phyloP scores from a whole-genome alignment of 1,140 invertebrate genomes.

The Philaenus spumarius region DNA sequence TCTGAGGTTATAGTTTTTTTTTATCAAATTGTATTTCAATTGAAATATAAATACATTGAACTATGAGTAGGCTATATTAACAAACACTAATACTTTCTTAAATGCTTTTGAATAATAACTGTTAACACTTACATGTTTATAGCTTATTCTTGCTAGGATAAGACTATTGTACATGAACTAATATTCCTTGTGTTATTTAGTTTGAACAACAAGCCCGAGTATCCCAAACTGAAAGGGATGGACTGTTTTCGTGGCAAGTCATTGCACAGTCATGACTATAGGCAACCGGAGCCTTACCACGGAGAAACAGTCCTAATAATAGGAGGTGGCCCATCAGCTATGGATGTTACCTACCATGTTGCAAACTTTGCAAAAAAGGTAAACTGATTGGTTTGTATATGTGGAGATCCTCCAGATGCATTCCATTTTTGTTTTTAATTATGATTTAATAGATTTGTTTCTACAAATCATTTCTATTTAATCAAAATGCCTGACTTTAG shows the following conservation, averaged over 20 bases:
- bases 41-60: too few relatives aligned
- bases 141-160: not conserved
- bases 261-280: conserved; percentile 83
- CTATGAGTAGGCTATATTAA: too few relatives aligned
- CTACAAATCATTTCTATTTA: not conserved
- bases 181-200: conserved; percentile 37
- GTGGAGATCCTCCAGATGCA: not conserved
- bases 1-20: too few relatives aligned
- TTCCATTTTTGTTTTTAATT: not conserved
- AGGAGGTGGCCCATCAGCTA: conserved; percentile 80
- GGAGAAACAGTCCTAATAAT: conserved; percentile 66
- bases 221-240: conserved; percentile 52
- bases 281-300: conserved; percentile 58
- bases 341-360: conserved; percentile 57
- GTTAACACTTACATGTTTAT: not conserved
- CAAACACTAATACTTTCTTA: too few relatives aligned
- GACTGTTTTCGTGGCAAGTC: conserved; percentile 59
- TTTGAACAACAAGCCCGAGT: conserved; percentile 55
- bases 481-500: not conserved
- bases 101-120: too few relatives aligned
- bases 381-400: conserved; percentile 7
- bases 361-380: conserved; percentile 47
- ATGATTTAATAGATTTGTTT: not conserved
- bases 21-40: too few relatives aligned
- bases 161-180: not conserved